These are phyloP conservation scores for Melanocharis versteri DNA, from an alignment of 2,113 vertebrate genomes.

Conservation along the genomic window DNA sequence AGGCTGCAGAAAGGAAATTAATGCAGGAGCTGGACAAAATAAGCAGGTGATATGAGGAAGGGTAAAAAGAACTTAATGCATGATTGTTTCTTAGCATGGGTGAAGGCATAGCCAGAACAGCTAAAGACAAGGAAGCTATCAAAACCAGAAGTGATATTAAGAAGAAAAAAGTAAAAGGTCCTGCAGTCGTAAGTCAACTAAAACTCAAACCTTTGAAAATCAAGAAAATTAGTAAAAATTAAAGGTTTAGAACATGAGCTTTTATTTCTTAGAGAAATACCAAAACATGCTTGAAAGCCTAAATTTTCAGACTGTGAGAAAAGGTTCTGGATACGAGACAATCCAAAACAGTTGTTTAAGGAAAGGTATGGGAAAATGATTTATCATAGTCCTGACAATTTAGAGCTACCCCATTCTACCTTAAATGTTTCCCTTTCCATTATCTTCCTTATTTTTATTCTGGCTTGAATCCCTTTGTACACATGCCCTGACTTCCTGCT, in stretches of 20 bases:
- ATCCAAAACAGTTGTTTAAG: neutral
- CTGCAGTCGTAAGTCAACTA: neutral
- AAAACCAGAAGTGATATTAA: neutral
- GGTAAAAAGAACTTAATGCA: neutral
- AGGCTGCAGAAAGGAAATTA: neutral
- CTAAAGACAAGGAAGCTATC: neutral
- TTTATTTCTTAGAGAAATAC: neutral
- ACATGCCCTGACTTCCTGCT: neutral
- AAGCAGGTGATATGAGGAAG: neutral
- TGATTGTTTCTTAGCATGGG: neutral
- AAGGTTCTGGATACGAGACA: neutral
- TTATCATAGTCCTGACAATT: neutral
- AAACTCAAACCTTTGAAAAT: neutral
- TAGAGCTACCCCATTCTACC: neutral
- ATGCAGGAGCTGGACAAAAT: neutral
- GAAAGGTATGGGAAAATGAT: neutral
- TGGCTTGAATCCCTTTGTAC: neutral
- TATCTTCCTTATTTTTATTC: neutral
- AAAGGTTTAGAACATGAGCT: neutral
- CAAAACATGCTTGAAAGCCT: neutral
- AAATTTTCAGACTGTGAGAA: neutral
- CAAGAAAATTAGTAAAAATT: neutral
- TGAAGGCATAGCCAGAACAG: neutral
- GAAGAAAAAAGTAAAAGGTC: neutral
- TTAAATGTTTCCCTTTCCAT: neutral